Evolutionary conservation across 2,113 vertebrate genomes (phyloP).

Genomic region (Eleginops maclovinus): DNA sequence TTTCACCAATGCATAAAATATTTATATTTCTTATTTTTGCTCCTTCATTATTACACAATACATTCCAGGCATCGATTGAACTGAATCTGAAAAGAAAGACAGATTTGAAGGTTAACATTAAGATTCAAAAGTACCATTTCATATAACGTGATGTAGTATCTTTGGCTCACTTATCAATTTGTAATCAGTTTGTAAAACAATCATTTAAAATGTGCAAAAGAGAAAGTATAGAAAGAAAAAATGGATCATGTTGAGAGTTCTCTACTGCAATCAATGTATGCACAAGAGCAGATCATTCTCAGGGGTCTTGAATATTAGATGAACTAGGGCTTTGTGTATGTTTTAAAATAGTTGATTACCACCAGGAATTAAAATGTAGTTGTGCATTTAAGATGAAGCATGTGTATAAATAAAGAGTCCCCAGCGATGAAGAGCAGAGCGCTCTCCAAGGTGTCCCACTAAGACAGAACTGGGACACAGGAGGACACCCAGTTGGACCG

Average conservation of each 20-base stretch:
- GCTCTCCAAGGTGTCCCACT: slow-evolving; percentile 61
- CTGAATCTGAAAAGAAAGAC: background rate
- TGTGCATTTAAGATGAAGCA: slow-evolving; percentile 7
- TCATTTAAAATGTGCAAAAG: too few species aligned
- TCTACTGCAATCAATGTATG: background rate
- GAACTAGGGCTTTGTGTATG: slow-evolving; percentile 28
- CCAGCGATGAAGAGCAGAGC: slow-evolving; percentile 41
- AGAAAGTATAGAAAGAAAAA: background rate
- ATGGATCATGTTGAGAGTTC: background rate
- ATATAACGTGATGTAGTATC: background rate
- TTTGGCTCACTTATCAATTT: too few species aligned
- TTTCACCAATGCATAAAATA: slow-evolving; percentile 4
- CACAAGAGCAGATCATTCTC: slow-evolving; percentile 15
- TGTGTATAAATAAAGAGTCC: slow-evolving; percentile 20
- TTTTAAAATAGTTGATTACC: slow-evolving; percentile 21
- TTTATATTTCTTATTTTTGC: background rate
- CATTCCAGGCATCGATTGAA: background rate
- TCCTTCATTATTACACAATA: background rate
- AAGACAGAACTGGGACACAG: slow-evolving; percentile 78
- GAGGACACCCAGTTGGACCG: slow-evolving; percentile 67
- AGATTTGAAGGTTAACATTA: background rate
- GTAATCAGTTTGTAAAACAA: background rate
- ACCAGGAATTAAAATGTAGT: slow-evolving; percentile 25
- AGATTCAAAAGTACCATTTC: background rate
- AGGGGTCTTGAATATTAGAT: slow-evolving; percentile 22